A percentile compares a stretch with the other conserved stretches of the same genome.
Evolutionary conservation across 2,888 invertebrate species (phyloP).

Genomic region (Coleophora flavipennella): DNA sequence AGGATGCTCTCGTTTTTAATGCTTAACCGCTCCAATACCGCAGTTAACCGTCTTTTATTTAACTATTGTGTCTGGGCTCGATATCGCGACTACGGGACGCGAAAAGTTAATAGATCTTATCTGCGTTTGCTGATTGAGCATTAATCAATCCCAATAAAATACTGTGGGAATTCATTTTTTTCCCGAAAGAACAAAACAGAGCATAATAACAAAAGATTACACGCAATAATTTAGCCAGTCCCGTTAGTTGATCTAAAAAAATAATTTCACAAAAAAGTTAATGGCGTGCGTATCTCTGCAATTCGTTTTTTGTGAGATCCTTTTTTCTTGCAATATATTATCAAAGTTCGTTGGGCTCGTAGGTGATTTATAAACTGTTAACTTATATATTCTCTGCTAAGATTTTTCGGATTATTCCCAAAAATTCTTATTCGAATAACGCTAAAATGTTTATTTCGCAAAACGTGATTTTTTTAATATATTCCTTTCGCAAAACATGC

Average conservation of each 20-base stretch:
- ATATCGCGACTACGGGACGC: too few relatives aligned
- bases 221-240: slow-evolving; percentile 59
- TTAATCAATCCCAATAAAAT: slow-evolving; percentile 26
- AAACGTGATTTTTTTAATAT: too few relatives aligned
- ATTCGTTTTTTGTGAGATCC: slow-evolving; percentile 41
- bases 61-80: too few relatives aligned
- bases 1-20: too few relatives aligned
- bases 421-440: too few relatives aligned
- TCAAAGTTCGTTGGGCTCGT: slow-evolving; percentile 56
- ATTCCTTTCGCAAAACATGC: too few relatives aligned
- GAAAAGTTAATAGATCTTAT: too few relatives aligned
- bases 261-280: slow-evolving; percentile 45
- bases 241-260: slow-evolving; percentile 56
- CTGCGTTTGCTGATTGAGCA: slow-evolving; percentile 3
- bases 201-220: slow-evolving; percentile 53
- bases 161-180: slow-evolving; percentile 54
- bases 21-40: too few relatives aligned
- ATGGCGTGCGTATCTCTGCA: slow-evolving; percentile 63
- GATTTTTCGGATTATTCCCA: too few relatives aligned
- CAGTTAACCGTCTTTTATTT: too few relatives aligned
- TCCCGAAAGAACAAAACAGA: slow-evolving; percentile 39
- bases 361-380: slow-evolving; percentile 28
- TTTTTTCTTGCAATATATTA: slow-evolving; percentile 40
- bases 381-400: too few relatives aligned
- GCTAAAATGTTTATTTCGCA: too few relatives aligned